These are phyloP conservation scores for Spilogale gracilis DNA, from an alignment of 2,113 vertebrate genomes.

Conservation along the genomic window DNA sequence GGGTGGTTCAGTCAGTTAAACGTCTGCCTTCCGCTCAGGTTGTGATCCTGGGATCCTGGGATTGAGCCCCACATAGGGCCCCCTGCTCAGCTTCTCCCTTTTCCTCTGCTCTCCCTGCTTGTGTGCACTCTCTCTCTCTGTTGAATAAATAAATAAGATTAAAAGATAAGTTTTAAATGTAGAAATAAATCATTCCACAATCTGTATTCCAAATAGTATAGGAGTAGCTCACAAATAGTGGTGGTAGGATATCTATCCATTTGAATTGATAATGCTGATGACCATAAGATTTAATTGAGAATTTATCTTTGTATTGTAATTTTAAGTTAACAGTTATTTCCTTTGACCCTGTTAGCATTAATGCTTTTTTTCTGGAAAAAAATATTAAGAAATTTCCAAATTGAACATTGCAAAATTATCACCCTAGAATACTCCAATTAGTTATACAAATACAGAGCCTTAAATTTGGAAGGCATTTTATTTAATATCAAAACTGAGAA, in stretches of 20 bases:
- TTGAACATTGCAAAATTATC: slow-evolving; percentile 12
- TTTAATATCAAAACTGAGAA: slow-evolving; percentile 23
- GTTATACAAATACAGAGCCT: background rate
- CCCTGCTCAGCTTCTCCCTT: too few relatives aligned
- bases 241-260: background rate
- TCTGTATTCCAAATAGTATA: background rate
- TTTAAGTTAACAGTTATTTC: slow-evolving; percentile 33
- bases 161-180: background rate
- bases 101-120: too few relatives aligned
- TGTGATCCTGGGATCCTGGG: too few relatives aligned
- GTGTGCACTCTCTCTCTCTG: too few relatives aligned
- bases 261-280: background rate
- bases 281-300: background rate
- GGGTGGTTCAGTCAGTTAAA: too few relatives aligned
- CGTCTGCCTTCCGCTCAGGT: too few relatives aligned
- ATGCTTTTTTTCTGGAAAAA: background rate
- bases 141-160: too few relatives aligned
- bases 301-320: background rate
- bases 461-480: background rate
- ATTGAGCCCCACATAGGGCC: too few relatives aligned
- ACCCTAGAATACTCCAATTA: background rate
- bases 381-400: background rate
- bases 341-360: background rate
- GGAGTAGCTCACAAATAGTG: background rate
- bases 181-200: background rate